Percentiles rank a stretch among this genome's conserved stretches.
Evolutionary conservation across 2,888 invertebrate species (phyloP).

Genomic region (Onchidella celtica): DNA sequence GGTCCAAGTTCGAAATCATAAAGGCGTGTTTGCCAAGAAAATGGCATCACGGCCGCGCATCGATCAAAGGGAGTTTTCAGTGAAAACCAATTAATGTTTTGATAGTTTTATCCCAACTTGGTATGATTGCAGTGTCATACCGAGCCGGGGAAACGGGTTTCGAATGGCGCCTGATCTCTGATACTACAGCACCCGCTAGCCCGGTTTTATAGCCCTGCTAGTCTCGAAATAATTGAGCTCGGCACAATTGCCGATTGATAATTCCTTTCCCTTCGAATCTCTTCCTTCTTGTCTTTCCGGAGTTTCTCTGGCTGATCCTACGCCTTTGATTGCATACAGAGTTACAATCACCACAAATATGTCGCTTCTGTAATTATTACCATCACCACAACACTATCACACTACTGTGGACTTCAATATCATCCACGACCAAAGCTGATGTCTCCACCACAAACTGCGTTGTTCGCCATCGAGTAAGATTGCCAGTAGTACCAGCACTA

Average conservation of each 20-base stretch:
- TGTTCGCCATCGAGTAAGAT: too few relatives aligned
- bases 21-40: constrained; percentile 42
- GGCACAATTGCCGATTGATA: background rate
- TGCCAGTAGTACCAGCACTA: too few relatives aligned
- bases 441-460: too few relatives aligned
- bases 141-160: constrained; percentile 9
- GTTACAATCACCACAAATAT: too few relatives aligned
- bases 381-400: too few relatives aligned
- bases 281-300: background rate
- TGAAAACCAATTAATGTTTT: constrained; percentile 55
- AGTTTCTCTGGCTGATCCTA: too few relatives aligned
- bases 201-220: constrained; percentile 5
- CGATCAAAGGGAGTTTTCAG: constrained; percentile 51
- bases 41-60: constrained; percentile 40
- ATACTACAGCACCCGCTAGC: constrained; percentile 1
- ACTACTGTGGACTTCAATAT: too few relatives aligned
- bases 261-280: background rate
- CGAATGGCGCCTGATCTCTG: constrained; percentile 17
- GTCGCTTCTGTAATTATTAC: too few relatives aligned
- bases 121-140: constrained; percentile 51
- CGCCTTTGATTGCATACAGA: too few relatives aligned
- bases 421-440: too few relatives aligned
- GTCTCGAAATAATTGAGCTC: constrained; percentile 4
- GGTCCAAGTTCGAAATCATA: constrained; percentile 37
- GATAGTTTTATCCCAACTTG: constrained; percentile 48